A percentile compares a stretch with the other conserved stretches of the same genome.
phyloP scores from a whole-genome alignment of 1,140 invertebrate genomes.

The Formica exsecta region DNA sequence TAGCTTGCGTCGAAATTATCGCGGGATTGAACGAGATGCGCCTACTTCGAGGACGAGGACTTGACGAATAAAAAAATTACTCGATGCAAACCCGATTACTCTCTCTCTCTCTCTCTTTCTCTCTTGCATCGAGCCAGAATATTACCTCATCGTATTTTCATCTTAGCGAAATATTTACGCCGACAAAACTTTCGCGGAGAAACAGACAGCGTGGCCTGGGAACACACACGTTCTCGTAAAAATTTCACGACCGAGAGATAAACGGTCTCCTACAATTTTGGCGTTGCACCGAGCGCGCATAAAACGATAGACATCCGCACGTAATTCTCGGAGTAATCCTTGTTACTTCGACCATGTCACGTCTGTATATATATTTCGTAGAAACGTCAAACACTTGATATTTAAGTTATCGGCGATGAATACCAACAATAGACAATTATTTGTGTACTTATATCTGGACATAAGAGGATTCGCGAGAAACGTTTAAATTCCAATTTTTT shows the following conservation, averaged over 20 bases:
- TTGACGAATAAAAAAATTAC: not conserved
- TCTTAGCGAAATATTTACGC: constrained; percentile 24
- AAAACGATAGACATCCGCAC: constrained; percentile 53
- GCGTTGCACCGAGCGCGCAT: constrained; percentile 18
- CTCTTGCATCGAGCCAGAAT: not conserved
- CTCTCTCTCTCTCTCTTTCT: not conserved
- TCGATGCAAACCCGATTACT: not conserved
- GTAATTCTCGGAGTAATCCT: constrained; percentile 27
- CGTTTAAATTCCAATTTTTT: constrained; percentile 30
- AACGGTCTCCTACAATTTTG: constrained; percentile 44
- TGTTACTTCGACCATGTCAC: constrained; percentile 3
- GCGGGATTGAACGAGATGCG: constrained; percentile 20
- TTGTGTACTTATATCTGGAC: not conserved
- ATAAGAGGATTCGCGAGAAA: constrained; percentile 34
- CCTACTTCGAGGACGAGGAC: not conserved
- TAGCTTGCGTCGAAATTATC: constrained; percentile 45
- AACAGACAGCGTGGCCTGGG: constrained; percentile 15
- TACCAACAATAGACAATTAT: constrained; percentile 4
- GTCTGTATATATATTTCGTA: constrained; percentile 1
- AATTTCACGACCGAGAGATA: constrained; percentile 44
- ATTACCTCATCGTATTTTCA: constrained; percentile 14
- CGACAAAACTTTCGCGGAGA: constrained; percentile 10
- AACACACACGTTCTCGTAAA: constrained; percentile 53
- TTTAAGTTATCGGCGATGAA: not conserved
- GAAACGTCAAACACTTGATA: not conserved